phyloP scores from a whole-genome alignment of 2,113 vertebrate genomes.

The Protobothrops mucrosquamatus region DNA sequence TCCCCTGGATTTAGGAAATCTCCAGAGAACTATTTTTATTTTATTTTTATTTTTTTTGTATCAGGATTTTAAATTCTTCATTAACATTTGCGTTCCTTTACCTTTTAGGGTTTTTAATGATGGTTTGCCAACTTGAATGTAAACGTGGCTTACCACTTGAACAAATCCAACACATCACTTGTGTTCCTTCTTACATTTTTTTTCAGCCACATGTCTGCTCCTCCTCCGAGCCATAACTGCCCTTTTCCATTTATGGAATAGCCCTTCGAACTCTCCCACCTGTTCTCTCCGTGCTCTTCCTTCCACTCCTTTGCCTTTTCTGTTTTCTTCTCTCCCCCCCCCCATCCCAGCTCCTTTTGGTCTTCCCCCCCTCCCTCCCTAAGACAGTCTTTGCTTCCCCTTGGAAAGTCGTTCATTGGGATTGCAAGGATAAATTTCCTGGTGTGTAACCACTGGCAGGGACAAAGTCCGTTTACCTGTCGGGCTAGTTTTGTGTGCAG shows the following conservation, averaged over 20 bases:
- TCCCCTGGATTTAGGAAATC: not conserved
- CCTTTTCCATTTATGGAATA: not conserved
- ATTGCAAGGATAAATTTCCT: not conserved
- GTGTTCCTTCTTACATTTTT: not conserved
- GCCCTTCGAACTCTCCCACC: not conserved
- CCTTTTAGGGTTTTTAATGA: not conserved
- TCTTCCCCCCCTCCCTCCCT: fast-evolving
- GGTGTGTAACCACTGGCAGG: not conserved
- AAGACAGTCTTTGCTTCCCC: not conserved
- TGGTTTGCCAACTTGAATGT: not conserved
- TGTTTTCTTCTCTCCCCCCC: not conserved
- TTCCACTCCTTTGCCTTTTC: too few species aligned
- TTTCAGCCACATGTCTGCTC: not conserved
- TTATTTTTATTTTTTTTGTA: not conserved
- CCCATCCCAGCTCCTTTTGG: not conserved
- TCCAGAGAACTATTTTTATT: not conserved
- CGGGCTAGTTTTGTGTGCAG: not conserved
- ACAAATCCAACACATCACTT: not conserved
- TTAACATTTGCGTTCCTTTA: not conserved
- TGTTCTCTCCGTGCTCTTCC: not conserved
- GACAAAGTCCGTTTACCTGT: not conserved
- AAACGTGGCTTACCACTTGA: not conserved
- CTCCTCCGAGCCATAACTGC: too few species aligned
- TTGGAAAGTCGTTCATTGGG: not conserved
- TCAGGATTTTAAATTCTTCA: not conserved